Base-by-base conservation (phyloP, 2,888 invertebrate genomes). In the Hirtodrosophila confusa region DNA sequence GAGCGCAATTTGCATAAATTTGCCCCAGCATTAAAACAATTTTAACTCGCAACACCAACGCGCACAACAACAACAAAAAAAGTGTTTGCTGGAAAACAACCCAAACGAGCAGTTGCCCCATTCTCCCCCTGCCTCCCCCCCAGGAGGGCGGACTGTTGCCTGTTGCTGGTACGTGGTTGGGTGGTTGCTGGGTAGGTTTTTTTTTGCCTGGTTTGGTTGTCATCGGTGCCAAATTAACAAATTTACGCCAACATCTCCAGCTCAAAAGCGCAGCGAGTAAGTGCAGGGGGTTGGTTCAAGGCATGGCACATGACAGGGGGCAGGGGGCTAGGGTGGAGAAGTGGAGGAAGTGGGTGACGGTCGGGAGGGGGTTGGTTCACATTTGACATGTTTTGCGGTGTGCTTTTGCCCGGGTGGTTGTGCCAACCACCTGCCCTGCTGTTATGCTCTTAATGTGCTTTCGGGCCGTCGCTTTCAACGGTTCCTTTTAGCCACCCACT, bases 1-100 rank as follows among this genome's bases (percentile, higher is more conserved):
- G 91, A 91, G 88, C 88, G 80, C 91, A 91, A 90, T 90, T 91
- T 90, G 84, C 90, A 90, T 90, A 90, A 89, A 90, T 90, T 91
- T 90, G 82, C 84, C 88, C 87, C 86, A 84, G 85, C 90, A 90
- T 90, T 91, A 91, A 91, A 91, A 90, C 90, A 90, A 90, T 90
- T 90, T 90, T 78, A 86, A 84, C 90, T 90, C 83, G 80, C 85
- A 87, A 82, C 88, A 88, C 87, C 76, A 77, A 73, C 75, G 75
- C 71, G 68, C 71, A 48, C 51, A 55, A 40, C 57, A 65, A 40
- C 70, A 75, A 31, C 57, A 62, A 5, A 51, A 49, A 49, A 51
- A 49, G 56, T 58, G 37, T 43, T 12, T 33, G 64, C 65, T 64
- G 56, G 43, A 67, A 66, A 65, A 50, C 57, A 50, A 50, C 29